phyloP scores from a whole-genome alignment of 2,113 vertebrate genomes.

The Psammodynastes pulverulentus region DNA sequence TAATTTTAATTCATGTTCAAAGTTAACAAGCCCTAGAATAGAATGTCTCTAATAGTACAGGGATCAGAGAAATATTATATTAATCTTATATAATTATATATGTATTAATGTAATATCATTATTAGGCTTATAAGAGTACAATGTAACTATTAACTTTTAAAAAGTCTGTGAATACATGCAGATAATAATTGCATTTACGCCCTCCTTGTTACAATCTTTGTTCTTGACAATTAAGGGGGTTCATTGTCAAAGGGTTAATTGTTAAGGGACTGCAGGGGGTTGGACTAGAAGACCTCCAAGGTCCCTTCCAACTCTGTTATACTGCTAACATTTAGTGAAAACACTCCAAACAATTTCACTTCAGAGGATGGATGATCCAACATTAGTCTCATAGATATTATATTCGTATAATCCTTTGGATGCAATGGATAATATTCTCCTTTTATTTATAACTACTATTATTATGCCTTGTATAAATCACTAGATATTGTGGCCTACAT shows the following conservation, averaged over 20 bases:
- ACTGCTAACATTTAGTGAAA: neutral
- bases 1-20: neutral
- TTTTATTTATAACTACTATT: neutral
- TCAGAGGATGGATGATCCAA: neutral
- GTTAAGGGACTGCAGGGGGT: neutral
- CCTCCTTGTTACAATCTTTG: neutral
- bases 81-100: no score
- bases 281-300: neutral
- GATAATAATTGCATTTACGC: neutral
- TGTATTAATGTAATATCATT: neutral
- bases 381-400: neutral
- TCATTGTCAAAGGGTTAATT: neutral
- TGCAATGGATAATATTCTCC: neutral
- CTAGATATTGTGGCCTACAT: neutral
- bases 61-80: neutral
- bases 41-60: neutral
- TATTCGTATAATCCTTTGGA: neutral
- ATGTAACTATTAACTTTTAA: neutral
- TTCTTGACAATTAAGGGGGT: neutral
- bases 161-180: neutral
- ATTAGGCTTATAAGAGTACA: neutral
- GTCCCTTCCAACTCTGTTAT: neutral
- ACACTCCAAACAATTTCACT: neutral
- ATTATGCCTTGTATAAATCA: neutral
- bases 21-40: neutral